Conservation (phyloP, 2,113 vertebrate species). For the Dendrocopos noguchii region DNA sequence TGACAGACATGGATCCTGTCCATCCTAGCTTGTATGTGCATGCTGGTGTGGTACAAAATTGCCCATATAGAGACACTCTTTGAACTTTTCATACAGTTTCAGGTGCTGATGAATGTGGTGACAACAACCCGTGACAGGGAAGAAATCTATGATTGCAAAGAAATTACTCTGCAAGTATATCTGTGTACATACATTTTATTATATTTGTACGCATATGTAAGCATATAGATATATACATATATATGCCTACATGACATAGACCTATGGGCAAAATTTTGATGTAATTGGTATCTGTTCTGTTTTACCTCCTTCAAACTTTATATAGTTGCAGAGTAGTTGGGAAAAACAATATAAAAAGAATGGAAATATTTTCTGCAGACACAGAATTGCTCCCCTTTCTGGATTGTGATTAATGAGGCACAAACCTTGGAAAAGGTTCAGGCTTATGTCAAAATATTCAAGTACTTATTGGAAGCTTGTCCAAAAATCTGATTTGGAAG, state of each 20-base stretch:
- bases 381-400: not conserved
- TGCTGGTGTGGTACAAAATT: not conserved
- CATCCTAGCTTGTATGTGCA: not conserved
- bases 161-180: not conserved
- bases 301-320: not conserved
- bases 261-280: not conserved
- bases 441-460: not conserved
- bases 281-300: not conserved
- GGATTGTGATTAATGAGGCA: not conserved
- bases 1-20: not conserved
- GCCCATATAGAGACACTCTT: not conserved
- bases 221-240: not conserved
- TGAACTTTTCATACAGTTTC: not conserved
- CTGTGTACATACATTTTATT: not conserved
- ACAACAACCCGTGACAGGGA: not conserved
- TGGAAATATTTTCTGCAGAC: not conserved
- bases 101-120: not conserved
- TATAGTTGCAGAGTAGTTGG: fast-evolving
- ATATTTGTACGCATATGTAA: no score
- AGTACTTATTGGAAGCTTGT: not conserved
- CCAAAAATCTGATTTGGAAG: not conserved
- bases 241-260: not conserved
- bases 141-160: not conserved
- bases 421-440: not conserved
- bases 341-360: not conserved